These are phyloP conservation scores for Canis aureus DNA, from an alignment of 2,113 vertebrate genomes.

Conservation along the genomic window DNA sequence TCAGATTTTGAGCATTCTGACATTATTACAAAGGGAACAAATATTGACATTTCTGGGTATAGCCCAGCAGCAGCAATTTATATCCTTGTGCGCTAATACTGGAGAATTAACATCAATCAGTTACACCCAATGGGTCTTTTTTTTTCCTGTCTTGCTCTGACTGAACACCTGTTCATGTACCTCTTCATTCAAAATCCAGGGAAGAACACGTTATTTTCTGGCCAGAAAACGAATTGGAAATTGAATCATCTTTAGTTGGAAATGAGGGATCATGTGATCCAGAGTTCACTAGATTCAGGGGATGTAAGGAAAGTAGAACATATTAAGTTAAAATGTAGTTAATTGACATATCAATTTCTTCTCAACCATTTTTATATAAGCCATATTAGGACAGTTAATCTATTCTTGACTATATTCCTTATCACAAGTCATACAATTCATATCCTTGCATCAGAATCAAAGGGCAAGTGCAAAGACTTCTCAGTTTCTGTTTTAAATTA, in stretches of 20 bases:
- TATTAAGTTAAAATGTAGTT: not conserved
- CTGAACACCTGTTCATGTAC: not conserved
- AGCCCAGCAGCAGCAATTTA: not conserved
- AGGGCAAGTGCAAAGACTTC: not conserved
- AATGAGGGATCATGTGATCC: not conserved
- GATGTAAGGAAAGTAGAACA: not conserved
- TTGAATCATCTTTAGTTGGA: not conserved
- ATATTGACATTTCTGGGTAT: not conserved
- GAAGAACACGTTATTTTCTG: not conserved
- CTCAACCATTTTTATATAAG: not conserved
- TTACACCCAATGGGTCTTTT: not conserved
- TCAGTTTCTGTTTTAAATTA: not conserved
- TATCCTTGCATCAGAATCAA: not conserved
- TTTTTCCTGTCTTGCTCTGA: not conserved
- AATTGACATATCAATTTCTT: not conserved
- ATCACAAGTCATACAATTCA: not conserved
- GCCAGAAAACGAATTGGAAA: not conserved
- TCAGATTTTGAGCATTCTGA: not conserved
- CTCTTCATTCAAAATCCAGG: constrained; percentile 23
- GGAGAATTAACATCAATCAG: not conserved
- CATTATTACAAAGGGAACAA: not conserved
- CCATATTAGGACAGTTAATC: not conserved
- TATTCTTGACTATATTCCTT: not conserved
- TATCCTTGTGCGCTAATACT: not conserved
- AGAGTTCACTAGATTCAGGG: not conserved